Conservation (phyloP, 1,140 invertebrate species). For the Caenorhabditis elegans region WBcel235 BX284603.4:6852501-6853000, state of each 20-base stretch:
- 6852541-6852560: background rate
- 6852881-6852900: background rate
- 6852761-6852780: slow-evolving; percentile 49
- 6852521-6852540: no score
- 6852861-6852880: slow-evolving; percentile 20
- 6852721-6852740: slow-evolving; percentile 48
- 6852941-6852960: no score
- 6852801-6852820: slow-evolving; percentile 42
- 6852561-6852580: background rate
- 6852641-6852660: slow-evolving; percentile 45
- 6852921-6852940: slow-evolving; percentile 24
- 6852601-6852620: slow-evolving; percentile 40
- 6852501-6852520: background rate
- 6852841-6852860: no score
- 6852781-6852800: slow-evolving; percentile 41
- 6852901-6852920: slow-evolving; percentile 27
- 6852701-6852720: slow-evolving; percentile 44
- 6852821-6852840: background rate
- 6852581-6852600: slow-evolving; percentile 29
- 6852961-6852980: no score
- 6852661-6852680: slow-evolving; percentile 46
- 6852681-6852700: slow-evolving; percentile 38
- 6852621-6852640: slow-evolving; percentile 41
- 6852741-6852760: slow-evolving; percentile 48
- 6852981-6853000: no score